These are phyloP conservation scores for Saxidomus purpurata DNA, from an alignment of 1,140 invertebrate genomes.

Conservation along the genomic window DNA sequence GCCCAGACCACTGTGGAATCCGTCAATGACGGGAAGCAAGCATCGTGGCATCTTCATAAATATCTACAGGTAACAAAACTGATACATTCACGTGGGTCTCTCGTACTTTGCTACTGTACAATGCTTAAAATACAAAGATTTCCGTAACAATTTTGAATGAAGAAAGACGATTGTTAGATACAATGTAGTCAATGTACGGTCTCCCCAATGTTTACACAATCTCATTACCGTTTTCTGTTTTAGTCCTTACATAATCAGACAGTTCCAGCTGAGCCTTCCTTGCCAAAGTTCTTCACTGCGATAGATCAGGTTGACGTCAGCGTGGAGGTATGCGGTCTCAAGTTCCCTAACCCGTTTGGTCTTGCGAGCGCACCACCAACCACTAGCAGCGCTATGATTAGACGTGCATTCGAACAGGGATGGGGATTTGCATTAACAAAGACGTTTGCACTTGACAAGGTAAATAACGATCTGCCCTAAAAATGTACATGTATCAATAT, in stretches of 20 bases:
- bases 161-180: no score
- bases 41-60: constrained; percentile 98
- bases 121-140: no score
- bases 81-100: no score
- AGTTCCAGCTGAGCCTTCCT: constrained; percentile 89
- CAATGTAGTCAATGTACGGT: no score
- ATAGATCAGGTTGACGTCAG: constrained; percentile 97
- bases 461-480: constrained; percentile 86
- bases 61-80: constrained; percentile 92
- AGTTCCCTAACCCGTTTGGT: constrained; percentile 98
- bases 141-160: no score
- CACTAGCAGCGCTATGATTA: constrained; percentile 97
- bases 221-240: no score
- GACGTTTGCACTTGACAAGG: constrained; percentile 98
- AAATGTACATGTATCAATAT: no score
- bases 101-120: no score
- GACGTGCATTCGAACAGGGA: constrained; percentile 97
- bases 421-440: constrained; percentile 99
- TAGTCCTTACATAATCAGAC: constrained; percentile 89
- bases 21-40: constrained; percentile 99
- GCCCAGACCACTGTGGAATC: constrained; percentile 99
- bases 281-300: constrained; percentile 97
- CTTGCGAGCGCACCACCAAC: constrained; percentile 98
- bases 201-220: no score
- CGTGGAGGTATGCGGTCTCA: constrained; percentile 96